Conservation (phyloP, 2,113 vertebrate species). For the Lagopus muta region DNA sequence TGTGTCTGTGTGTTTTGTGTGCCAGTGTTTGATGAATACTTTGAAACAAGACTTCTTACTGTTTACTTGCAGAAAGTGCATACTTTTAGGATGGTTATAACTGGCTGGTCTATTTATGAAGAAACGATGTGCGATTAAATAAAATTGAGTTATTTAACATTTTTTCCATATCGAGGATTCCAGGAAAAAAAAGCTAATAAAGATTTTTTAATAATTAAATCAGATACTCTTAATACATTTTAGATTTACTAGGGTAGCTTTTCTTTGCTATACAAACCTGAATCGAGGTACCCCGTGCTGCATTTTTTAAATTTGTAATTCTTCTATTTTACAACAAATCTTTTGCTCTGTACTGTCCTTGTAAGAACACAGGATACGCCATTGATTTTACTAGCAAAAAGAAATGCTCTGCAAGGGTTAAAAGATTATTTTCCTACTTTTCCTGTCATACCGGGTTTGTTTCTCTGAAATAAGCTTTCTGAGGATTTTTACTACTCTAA, state of each 20-base stretch:
- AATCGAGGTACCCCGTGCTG: slow-evolving; percentile 56
- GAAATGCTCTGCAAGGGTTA: slow-evolving; percentile 50
- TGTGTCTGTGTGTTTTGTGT: slow-evolving; percentile 24
- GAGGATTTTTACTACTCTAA: slow-evolving; percentile 69
- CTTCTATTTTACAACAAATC: slow-evolving; percentile 60
- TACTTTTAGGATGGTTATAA: slow-evolving; percentile 17
- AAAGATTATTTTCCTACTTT: slow-evolving; percentile 68
- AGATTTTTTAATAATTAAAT: slow-evolving; percentile 45
- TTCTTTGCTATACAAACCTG: slow-evolving; percentile 52
- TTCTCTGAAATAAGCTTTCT: slow-evolving; percentile 61
- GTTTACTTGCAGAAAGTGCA: slow-evolving; percentile 32
- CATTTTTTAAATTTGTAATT: slow-evolving; percentile 74
- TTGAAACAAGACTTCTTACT: slow-evolving; percentile 27
- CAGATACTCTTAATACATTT: slow-evolving; percentile 28
- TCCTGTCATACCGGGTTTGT: slow-evolving; percentile 64
- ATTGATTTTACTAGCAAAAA: slow-evolving; percentile 63
- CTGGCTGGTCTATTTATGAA: slow-evolving; percentile 32
- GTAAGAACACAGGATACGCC: slow-evolving; percentile 40
- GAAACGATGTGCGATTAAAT: background rate
- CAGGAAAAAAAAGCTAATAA: slow-evolving; percentile 67
- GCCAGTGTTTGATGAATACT: slow-evolving; percentile 38
- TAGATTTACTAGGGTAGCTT: slow-evolving; percentile 45
- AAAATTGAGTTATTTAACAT: background rate
- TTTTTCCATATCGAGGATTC: slow-evolving; percentile 43
- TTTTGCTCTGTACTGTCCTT: slow-evolving; percentile 61